Base-by-base conservation (phyloP, 1,140 invertebrate genomes). In the Propsilocerus akamusi region DNA sequence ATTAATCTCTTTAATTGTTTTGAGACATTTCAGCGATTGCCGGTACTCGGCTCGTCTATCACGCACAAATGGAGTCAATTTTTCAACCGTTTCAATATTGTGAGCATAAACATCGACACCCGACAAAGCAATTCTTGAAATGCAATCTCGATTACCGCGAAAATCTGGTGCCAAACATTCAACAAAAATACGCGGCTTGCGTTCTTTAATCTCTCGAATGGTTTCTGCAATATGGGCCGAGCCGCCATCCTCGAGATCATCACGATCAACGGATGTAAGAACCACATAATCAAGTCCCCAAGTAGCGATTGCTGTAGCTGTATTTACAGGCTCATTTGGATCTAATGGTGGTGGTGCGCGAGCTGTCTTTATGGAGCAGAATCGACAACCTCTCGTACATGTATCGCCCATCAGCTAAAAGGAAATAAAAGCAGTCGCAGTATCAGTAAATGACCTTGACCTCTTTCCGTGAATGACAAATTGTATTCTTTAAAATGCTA, bases 271-370 rank as follows among this genome's bases (percentile, higher is more conserved):
- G 12, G 93, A 97, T 4, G 97, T 99, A 3, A 99, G 67, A 20
- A 99, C 96, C 52, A 99, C 82, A 69, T 99, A 99, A 63, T 96
- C 90, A 8, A 99, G 69, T 10, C 90, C 90, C 96, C 96, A 99
- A 37, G 85, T 77, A 46, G 80, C 76, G 56, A 99, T 85, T 3
- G 96, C 95, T 51, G 70, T 74, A 2, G 94, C 96, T 4, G 95
- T 99, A 66, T 98, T 94, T 5, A 74, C 58, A 7, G 96, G 96
- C 68, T 99, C 97, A 49, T 82, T 70, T 0, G 83, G 77, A 74
- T 99, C 91, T 8, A 92, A 74, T 0, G 89, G 81, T 10, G 91
- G 86, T 3, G 96, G 97, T n/a, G 75, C 72, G 51, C 83, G 72
- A 3, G 92, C 80, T 11, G 97, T 99, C 74, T 99, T 99, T 8